A percentile compares a stretch with the other conserved stretches of the same genome.
phyloP scores from a whole-genome alignment of 2,888 invertebrate species.

The Gryllus longicercus region DNA sequence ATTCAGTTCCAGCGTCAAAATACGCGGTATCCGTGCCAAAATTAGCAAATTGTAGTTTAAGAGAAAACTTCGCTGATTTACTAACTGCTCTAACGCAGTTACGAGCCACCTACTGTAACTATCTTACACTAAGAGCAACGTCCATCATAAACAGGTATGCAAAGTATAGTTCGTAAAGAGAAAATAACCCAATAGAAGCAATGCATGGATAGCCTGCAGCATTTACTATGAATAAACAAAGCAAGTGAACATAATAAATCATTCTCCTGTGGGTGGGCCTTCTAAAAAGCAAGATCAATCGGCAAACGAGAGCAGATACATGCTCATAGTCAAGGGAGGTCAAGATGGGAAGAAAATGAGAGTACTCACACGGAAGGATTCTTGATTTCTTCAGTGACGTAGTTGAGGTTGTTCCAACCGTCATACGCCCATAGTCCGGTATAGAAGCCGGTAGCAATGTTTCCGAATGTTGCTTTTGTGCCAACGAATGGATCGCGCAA shows the following conservation, averaged over 20 bases:
- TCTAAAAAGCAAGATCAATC: background rate
- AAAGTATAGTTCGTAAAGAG: background rate
- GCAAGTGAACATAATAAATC: background rate
- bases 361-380: constrained; percentile 80
- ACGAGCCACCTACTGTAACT: background rate
- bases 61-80: no score
- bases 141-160: background rate
- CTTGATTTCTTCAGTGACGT: constrained; percentile 98
- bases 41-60: no score
- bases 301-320: background rate
- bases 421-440: constrained; percentile 95
- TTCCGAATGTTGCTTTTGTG: constrained; percentile 68
- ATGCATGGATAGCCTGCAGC: background rate
- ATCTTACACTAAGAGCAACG: background rate
- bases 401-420: constrained; percentile 98
- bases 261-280: constrained; percentile 17
- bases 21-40: no score
- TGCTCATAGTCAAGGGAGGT: background rate
- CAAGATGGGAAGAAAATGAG: background rate
- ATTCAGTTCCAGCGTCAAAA: no score
- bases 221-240: background rate
- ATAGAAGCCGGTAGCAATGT: constrained; percentile 91
- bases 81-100: no score
- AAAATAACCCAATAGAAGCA: constrained; percentile 6
- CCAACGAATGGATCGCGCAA: constrained; percentile 78